Conservation (phyloP, 1,140 invertebrate species). For the Aplysia californica region DNA sequence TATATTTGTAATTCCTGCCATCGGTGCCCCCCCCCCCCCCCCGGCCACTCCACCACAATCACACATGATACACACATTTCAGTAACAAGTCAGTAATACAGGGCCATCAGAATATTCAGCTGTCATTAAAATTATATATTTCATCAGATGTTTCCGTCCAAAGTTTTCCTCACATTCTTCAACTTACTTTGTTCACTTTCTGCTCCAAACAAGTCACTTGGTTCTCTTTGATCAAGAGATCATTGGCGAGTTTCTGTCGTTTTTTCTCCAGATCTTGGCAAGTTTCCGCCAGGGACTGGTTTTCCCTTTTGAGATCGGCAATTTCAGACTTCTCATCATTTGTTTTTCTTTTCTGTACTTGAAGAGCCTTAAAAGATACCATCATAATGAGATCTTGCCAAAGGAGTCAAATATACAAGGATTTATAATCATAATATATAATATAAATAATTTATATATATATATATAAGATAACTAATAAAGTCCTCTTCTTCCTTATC, state of each 20-base stretch:
- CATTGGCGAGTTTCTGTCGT: conserved; percentile 41
- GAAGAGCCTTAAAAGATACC: conserved; percentile 37
- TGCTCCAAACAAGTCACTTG: conserved; percentile 42
- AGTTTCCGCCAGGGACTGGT: conserved; percentile 45
- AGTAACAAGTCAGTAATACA: no score
- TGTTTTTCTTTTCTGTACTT: conserved; percentile 54
- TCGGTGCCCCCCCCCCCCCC: no score
- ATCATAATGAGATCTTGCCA: not conserved
- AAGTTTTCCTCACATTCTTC: no score
- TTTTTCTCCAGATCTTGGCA: conserved; percentile 54
- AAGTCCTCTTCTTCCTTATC: no score
- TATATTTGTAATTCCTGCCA: no score
- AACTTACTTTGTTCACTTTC: not conserved
- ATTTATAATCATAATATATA: not conserved
- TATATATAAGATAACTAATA: not conserved
- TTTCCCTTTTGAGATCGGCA: conserved; percentile 41
- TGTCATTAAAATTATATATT: no score
- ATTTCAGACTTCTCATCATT: conserved; percentile 49
- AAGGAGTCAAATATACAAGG: not conserved
- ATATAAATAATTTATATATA: not conserved
- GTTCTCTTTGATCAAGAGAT: conserved; percentile 51
- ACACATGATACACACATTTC: no score
- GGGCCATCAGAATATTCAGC: no score
- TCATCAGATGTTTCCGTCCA: no score
- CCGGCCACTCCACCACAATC: no score